Base-by-base conservation (phyloP, 64 coral and sea anemone genomes). In the Stylophora pistillata region DNA sequence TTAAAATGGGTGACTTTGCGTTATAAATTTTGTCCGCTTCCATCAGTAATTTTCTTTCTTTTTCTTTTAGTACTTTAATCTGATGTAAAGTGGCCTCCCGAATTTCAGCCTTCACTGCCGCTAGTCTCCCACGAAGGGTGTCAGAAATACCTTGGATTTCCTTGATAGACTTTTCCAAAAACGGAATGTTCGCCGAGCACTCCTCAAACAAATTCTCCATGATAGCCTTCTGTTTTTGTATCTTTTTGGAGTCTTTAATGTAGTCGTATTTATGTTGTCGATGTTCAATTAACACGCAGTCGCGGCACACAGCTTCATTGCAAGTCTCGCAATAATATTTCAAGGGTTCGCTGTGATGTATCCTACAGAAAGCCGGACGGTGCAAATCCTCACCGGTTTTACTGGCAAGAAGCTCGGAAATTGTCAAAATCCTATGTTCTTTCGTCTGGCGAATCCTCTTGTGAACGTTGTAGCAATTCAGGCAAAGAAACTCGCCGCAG, bases 281-380 rank as follows among this genome's bases (percentile, higher is more conserved):
- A 76, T 96, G 95, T 77, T 96, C 95, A 52, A 97, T 97, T n/a
- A 97, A 86, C 3, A 97, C 72, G 53, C 95, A 97, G 75, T 97
- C 95, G 32, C 95, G 76, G 20, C 95, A 97, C 0, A 93, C 91
- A 9, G 95, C 87, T 73, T 93, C 81, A 72, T 86, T 97, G 31
- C 95, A 97, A 13, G 91, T 87, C 18, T 90, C 88, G 71, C 95
- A 97, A 56, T 90, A 97, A 79, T 97, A 97, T 30, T 87, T 97
- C 21, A 97, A 56, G 25, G 78, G 81, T 72, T 97, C 95, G 62
- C 85, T 93, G 0, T 79, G 71, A 23, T 97, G 95, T 2, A 75
- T 86, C 10, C 30, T 86, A 52, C 95, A 97, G 62, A 93, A 97
- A 15, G 95, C 95, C 21, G 89, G 82, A 13, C 95, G 53, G 27